Evolutionary conservation across 1,140 invertebrate species (phyloP).

Genomic region (Papilio polytes): DNA sequence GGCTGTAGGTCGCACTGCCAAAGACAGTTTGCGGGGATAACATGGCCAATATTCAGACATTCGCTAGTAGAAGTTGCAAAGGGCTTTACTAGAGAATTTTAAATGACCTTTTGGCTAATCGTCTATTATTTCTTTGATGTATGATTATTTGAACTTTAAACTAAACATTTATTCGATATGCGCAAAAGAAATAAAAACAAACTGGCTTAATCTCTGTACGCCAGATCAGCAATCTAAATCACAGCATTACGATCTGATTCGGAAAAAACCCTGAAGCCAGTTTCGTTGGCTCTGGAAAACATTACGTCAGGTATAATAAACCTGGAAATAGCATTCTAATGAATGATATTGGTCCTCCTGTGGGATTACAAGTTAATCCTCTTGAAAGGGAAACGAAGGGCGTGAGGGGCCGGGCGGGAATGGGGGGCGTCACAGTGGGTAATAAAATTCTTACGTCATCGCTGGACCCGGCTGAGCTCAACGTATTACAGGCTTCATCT

Average conservation of each 20-base stretch:
- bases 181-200: neutral
- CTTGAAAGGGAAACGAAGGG: slow-evolving; percentile 67
- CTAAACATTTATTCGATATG: neutral
- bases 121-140: neutral
- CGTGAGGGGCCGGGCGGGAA: slow-evolving; percentile 46
- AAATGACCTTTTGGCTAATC: too few species aligned
- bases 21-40: neutral
- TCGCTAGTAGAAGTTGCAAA: too few species aligned
- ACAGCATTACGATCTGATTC: neutral
- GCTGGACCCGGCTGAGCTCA: slow-evolving; percentile 53
- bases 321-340: slow-evolving; percentile 78
- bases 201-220: neutral
- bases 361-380: slow-evolving; percentile 81
- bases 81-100: too few species aligned
- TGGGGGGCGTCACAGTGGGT: slow-evolving; percentile 55
- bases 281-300: slow-evolving; percentile 59
- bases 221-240: neutral
- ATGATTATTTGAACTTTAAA: neutral
- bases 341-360: slow-evolving; percentile 78
- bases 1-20: neutral
- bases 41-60: neutral
- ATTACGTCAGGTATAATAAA: slow-evolving; percentile 74
- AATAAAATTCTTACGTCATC: slow-evolving; percentile 78
- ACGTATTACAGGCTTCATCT: slow-evolving; percentile 61
- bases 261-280: slow-evolving; percentile 27